A percentile compares a stretch with the other conserved stretches of the same genome.
These are phyloP conservation scores for Procambarus clarkii DNA, from an alignment of 1,140 invertebrate species.

Conservation along the genomic window DNA sequence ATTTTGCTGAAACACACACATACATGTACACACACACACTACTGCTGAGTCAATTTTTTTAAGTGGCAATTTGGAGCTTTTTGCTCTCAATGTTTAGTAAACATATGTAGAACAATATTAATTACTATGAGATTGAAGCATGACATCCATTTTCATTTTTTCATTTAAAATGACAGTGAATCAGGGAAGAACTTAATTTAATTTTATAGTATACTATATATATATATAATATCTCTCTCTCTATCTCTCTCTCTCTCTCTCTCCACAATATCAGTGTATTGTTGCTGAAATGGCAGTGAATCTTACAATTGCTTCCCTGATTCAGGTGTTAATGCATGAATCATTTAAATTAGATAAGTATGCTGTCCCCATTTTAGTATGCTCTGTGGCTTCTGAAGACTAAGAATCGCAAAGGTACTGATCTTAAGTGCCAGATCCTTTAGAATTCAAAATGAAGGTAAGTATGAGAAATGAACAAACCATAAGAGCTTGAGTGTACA, in stretches of 20 bases:
- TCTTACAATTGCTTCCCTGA: slow-evolving; percentile 7
- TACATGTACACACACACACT: background rate
- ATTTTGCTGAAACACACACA: background rate
- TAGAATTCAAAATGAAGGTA: slow-evolving; percentile 6
- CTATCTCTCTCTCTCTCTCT: background rate
- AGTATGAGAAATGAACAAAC: background rate
- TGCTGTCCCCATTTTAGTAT: background rate
- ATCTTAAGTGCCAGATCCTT: background rate
- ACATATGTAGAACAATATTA: background rate
- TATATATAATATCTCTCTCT: slow-evolving; percentile 6
- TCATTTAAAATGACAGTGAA: background rate
- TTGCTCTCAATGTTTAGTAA: background rate
- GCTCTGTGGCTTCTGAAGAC: slow-evolving; percentile 1
- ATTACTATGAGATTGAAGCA: background rate
- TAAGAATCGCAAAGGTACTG: background rate
- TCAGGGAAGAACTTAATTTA: background rate
- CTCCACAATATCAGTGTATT: too few relatives aligned
- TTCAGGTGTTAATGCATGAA: slow-evolving; percentile 18
- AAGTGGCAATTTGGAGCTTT: background rate
- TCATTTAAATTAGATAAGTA: slow-evolving; percentile 5
- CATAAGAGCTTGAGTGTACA: background rate
- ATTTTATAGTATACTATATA: too few relatives aligned
- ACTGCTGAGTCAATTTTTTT: background rate
- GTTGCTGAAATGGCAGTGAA: too few relatives aligned
- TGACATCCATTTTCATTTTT: background rate